phyloP scores from a whole-genome alignment of 2,113 vertebrate species.

The Pteruthius melanotis region DNA sequence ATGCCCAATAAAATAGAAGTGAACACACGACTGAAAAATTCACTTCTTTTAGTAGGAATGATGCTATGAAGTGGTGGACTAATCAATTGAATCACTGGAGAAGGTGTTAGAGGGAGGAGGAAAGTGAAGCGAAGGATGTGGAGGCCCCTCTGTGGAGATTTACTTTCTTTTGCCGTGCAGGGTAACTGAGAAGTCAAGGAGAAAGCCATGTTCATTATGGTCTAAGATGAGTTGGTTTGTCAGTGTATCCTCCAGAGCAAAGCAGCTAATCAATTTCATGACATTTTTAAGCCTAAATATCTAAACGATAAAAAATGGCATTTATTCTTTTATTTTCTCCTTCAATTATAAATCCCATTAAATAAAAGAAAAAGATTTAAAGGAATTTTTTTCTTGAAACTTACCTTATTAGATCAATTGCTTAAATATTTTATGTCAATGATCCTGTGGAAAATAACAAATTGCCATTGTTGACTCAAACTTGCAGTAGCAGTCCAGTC shows the following conservation, averaged over 20 bases:
- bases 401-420: background rate
- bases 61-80: background rate
- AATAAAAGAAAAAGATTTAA: background rate
- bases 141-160: background rate
- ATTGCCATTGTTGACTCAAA: slow-evolving; percentile 24
- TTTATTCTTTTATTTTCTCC: background rate
- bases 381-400: background rate
- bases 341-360: background rate
- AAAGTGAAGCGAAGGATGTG: background rate
- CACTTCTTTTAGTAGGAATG: background rate
- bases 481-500: slow-evolving; percentile 4
- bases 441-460: slow-evolving; percentile 1
- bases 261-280: background rate
- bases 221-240: background rate
- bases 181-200: background rate
- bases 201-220: background rate
- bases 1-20: background rate
- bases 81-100: background rate
- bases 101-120: background rate
- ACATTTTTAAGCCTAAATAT: background rate
- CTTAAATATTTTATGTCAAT: background rate
- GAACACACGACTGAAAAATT: background rate
- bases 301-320: background rate
- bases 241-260: background rate
- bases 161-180: background rate